These are phyloP conservation scores for Aelia acuminata DNA, from an alignment of 2,888 invertebrate genomes.

Conservation along the genomic window DNA sequence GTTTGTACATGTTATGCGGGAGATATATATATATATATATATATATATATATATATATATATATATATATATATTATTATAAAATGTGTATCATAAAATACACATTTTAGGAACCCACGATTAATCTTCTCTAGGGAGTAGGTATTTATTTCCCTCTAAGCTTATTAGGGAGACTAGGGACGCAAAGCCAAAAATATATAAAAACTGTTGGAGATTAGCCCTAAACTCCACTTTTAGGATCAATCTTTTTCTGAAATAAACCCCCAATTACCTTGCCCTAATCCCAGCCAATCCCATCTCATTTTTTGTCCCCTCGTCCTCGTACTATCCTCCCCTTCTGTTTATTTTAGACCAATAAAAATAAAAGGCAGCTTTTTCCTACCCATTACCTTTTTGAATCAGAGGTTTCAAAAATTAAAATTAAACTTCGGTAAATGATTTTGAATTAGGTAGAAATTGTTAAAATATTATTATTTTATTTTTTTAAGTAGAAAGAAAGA, in stretches of 20 bases:
- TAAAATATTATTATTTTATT: background rate
- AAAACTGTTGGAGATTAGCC: background rate
- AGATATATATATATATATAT: too few species aligned
- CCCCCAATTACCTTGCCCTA: background rate
- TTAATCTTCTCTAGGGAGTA: too few species aligned
- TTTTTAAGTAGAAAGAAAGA: too few species aligned
- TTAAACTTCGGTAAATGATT: background rate
- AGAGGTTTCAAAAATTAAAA: background rate
- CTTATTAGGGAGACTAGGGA: too few species aligned
- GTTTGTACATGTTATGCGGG: too few species aligned
- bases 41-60: too few species aligned
- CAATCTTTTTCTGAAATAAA: conserved; percentile 21
- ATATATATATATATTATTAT: too few species aligned
- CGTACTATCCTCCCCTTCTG: background rate
- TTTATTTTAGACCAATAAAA: background rate
- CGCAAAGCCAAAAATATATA: background rate
- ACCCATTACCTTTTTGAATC: background rate
- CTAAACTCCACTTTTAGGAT: background rate
- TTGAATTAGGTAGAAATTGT: background rate
- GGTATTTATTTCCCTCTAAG: too few species aligned
- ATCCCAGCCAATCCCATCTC: background rate
- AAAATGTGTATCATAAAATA: too few species aligned
- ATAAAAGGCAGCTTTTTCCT: background rate
- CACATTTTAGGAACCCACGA: too few species aligned
- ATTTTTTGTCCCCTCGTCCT: background rate